A percentile compares a stretch with the other conserved stretches of the same genome.
These are phyloP conservation scores for Cyrtonyx montezumae DNA, from an alignment of 2,113 vertebrate genomes.

Conservation along the genomic window DNA sequence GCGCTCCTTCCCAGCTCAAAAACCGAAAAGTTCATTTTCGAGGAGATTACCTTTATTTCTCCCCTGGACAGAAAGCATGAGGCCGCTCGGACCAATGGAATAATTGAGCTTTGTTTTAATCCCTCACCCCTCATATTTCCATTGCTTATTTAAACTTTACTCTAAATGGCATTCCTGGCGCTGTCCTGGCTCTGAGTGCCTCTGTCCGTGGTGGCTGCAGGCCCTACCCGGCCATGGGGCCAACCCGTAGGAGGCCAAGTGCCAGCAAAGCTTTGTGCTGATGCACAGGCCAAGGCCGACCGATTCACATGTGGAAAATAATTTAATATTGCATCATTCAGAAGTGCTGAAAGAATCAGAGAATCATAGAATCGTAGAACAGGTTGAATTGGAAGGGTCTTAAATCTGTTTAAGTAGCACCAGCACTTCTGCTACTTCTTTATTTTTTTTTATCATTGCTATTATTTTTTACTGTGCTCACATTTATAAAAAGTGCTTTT, in stretches of 20 bases:
- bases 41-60: neutral
- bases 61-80: neutral
- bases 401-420: constrained; percentile 40
- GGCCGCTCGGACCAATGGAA: neutral
- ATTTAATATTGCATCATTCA: neutral
- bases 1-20: neutral
- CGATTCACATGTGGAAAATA: constrained; percentile 36
- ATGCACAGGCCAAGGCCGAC: neutral
- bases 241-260: neutral
- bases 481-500: constrained; percentile 31
- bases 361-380: neutral
- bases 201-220: neutral
- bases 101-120: neutral
- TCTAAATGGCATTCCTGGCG: neutral
- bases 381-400: neutral
- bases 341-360: constrained; percentile 14
- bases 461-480: neutral
- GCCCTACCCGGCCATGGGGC: neutral
- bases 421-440: neutral
- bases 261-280: neutral
- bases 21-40: neutral
- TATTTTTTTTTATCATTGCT: neutral
- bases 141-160: neutral
- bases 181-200: neutral
- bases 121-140: neutral